Evolutionary conservation across 2,797 vertebrate genomes (phyloP), one percentile per base, ranked within the genome.

Genomic region (Cirrhinus molitorella): DNA sequence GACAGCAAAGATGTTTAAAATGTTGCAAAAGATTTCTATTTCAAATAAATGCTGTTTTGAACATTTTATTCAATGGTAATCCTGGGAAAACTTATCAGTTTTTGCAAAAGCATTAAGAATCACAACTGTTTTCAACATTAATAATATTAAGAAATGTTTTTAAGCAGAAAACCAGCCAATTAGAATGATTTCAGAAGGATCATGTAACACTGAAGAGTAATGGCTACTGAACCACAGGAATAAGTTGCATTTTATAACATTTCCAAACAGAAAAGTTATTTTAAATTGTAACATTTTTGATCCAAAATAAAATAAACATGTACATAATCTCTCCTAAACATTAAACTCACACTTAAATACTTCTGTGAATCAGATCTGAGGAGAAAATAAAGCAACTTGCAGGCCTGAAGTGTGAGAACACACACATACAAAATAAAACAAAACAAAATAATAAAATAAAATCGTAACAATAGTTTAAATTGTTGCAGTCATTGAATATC

Each of bases 251-350:
- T 59, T 59, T 13, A 59, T 59, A 21, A 14, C 6, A 67, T 43
- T 43, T 13, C n/a, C 5, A 11, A 37, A 37, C 0, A 66, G 11
- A 67, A 66, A 21, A 40, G 2, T n/a, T 43, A 43, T 43, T 68
- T 68, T 23, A 13, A 14, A 43, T n/a, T 14, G 37, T 68, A n/a
- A 43, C 43, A 10, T 43, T 43, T 43, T 43, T 43, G 40, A 10
- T 40, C 40, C 40, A 40, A 43, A 43, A 43, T 43, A 43, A 43
- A 43, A 43, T 43, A 37, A 37, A 37, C 37, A 37, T 5, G 31
- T 34, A 40, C 8, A 40, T 40, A 9, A 72, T 73, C 65, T 86
- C 67, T 77, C 73, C 55, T 59, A 71, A 40, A 40, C 37, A 40
- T 40, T 40, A 40, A 40, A 40, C 37, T 7, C 8, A 40, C 37